Base-by-base conservation (phyloP, 2,888 invertebrate species). In the Arrhopalites spinosus region DNA sequence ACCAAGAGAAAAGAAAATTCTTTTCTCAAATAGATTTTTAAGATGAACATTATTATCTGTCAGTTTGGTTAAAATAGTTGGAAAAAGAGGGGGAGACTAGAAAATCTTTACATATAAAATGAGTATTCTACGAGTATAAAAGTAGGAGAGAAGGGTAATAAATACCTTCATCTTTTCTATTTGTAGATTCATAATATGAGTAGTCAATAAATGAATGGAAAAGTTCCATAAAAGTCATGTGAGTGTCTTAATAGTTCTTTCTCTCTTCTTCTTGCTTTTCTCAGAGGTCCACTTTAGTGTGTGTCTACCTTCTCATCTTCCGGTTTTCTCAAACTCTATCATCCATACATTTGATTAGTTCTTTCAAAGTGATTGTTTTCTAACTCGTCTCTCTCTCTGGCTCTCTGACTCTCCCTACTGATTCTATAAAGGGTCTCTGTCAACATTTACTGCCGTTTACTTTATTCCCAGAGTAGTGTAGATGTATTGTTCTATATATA, bases 301-400 rank as follows among this genome's bases (percentile, higher is more conserved):
- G 13, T 61, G 3, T 23, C 61, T 61, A n/a, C 61, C 20, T 61
- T 23, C 61, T 25, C 29, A 2, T 68, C 27, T 45, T 50, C 29
- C 27, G 8, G 50, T 50, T 68, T 67, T 20, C 25, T 45, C 15
- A 17, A 15, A 20, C 67, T 20, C 11, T 50, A 25, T 68, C 50
- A 50, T 68, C 50, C 68, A 25, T 20, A 68, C 50, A 27, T 68
- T 68, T 50, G 47, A 47, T 68, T 27, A 23, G 27, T 50, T 68
- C 68, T 50, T 47, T 68, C 50, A 25, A 50, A 25, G 15, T 50
- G 50, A 50, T 68, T 43, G 50, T 68, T 50, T 68, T 61, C 45
- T 50, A 27, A 25, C 23, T 61, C 29, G 61, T 23, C 29, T 23
- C 61, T 61, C 61, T 25, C 61, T 15, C n/a, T 17, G 7, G 3